Evolutionary conservation across 2,113 vertebrate species (phyloP), one percentile per base, ranked within the genome.

Genomic region (Cryptotis parvus): DNA sequence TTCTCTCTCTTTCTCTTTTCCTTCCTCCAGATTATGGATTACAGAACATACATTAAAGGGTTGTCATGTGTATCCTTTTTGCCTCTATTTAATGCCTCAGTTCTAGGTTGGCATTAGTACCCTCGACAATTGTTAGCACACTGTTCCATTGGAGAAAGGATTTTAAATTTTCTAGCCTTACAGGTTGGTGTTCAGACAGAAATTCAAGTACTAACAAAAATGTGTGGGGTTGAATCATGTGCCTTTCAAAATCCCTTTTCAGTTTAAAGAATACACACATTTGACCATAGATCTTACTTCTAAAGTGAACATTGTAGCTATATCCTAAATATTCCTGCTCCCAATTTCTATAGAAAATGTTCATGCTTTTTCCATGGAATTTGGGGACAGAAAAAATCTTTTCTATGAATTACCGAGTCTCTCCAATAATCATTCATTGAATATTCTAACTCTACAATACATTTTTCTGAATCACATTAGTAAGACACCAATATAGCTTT

Each of bases 281-380:
- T 41, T 83, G 65, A 90, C 9, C 45, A 63, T n/a, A 63, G 81
- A 5, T 43, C 12, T 70, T 18, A 58, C 18, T 83, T 91, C 86
- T 37, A 49, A 87, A 84, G 83, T 84, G 11, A 74, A 49, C 55
- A 33, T 84, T 88, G n/a, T 73, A 93, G 69, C 2, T 43, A 29
- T 65, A 63, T 18, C 65, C 49, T 52, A 37, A 82, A 49, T 73
- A 74, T 39, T 61, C 66, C 20, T 83, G 29, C 77, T 74, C 2
- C 37, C 29, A 43, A 65, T 58, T 37, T 39, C 41, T 43, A 77
- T 43, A 61, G 65, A 29, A 86, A 77, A 86, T 82, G 11, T 58
- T 31, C 45, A 29, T 55, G n/a, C 3, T 61, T 58, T 77, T 65
- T 2, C 37, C 37, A 55, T 65, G 77, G 24, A 35, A 63, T 83